Evolutionary conservation across 2,888 invertebrate genomes (phyloP).

Genomic region (Macropis europaea): DNA sequence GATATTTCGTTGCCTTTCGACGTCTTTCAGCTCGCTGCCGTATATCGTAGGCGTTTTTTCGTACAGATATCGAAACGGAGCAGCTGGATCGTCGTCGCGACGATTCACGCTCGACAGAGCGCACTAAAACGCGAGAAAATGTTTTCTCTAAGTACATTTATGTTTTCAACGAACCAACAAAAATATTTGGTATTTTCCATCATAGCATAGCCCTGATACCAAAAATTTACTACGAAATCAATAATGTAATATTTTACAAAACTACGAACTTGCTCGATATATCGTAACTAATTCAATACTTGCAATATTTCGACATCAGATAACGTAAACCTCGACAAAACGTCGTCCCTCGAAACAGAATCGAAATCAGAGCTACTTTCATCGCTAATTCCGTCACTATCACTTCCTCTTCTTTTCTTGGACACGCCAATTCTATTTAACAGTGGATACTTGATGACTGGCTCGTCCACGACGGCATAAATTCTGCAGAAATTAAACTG

Average conservation of each 20-base stretch:
- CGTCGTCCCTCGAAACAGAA: background rate
- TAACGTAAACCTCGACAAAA: background rate
- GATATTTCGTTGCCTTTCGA: slow-evolving; percentile 33
- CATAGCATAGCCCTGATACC: no score
- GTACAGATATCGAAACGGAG: slow-evolving; percentile 32
- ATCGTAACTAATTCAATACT: slow-evolving; percentile 21
- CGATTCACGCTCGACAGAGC: slow-evolving; percentile 18
- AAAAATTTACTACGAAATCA: slow-evolving; percentile 4
- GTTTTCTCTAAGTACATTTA: slow-evolving; percentile 7
- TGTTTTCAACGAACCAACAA: background rate
- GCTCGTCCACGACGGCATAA: slow-evolving; percentile 50
- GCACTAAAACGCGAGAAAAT: slow-evolving; percentile 35
- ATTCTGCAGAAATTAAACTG: slow-evolving; percentile 25
- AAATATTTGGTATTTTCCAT: slow-evolving; percentile 15
- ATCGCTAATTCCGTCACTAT: background rate
- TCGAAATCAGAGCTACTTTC: background rate
- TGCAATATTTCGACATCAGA: slow-evolving; percentile 40
- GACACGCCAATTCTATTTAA: background rate
- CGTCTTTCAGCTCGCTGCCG: slow-evolving; percentile 33
- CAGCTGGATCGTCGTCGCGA: slow-evolving; percentile 32
- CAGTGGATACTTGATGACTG: background rate
- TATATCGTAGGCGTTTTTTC: slow-evolving; percentile 16
- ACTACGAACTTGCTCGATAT: background rate
- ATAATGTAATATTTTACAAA: background rate
- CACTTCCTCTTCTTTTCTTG: background rate